Base-by-base conservation (phyloP, 2,113 vertebrate genomes). In the Scatophagus argus region DNA sequence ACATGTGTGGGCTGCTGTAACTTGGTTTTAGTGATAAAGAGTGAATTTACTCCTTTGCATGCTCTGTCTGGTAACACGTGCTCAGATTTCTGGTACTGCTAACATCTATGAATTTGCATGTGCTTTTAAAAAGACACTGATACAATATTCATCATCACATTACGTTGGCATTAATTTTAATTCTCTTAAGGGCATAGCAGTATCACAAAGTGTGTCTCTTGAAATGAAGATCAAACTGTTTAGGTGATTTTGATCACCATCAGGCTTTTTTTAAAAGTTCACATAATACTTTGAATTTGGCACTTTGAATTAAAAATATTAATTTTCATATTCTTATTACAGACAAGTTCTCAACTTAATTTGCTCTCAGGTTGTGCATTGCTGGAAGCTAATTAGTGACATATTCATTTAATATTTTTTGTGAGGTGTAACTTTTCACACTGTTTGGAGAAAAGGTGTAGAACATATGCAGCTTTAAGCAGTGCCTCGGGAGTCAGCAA, bases 1-100 rank as follows among this genome's bases (percentile, higher is more conserved):
- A 60, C 49, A 49, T 77, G 87, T 86, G 85, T 84, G 79, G 83
- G 89, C 62, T 84, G 77, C 78, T 81, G 85, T 72, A 82, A 77
- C 74, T 81, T 44, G 29, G 31, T 77, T 70, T 77, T 67, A 77
- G 65, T 46, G 43, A 79, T 60, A 31, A 27, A 81, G 67, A 81
- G 65, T 72, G 52, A 69, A 81, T 81, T 78, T 63, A 73, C 67
- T 85, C 44, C 27, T 70, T 79, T 77, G 51, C 70, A 27, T 69
- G 52, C 47, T 49, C 71, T 68, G 67, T 85, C 77, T 88, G 74
- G 47, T 11, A 23, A 44, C 58, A 69, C 69, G 46, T 60, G 46
- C 67, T 72, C 65, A 74, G 47, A 69, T 81, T 77, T 82, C 56
- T 86, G 74, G 79, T 72, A 78, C 31, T 65, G 34, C 21, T 65